phyloP scores from a whole-genome alignment of 2,113 vertebrate species.

The Thomomys bottae region DNA sequence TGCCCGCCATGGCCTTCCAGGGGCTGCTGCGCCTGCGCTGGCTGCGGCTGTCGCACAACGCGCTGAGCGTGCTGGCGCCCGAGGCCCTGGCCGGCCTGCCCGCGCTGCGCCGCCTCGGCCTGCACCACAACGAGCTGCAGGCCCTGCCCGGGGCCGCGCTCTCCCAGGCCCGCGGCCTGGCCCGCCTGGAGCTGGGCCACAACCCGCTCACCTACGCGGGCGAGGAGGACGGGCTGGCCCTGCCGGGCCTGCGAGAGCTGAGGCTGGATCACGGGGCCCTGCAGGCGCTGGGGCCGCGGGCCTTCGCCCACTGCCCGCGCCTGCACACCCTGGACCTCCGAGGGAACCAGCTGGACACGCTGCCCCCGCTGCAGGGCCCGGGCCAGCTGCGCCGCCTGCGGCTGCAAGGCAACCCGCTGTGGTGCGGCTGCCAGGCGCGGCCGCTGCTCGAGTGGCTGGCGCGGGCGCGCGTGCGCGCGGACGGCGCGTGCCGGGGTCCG shows the following conservation, averaged over 20 bases:
- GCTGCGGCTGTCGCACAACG: conserved; percentile 93
- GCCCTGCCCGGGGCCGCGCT: conserved; percentile 91
- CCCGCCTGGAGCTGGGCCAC: conserved; percentile 90
- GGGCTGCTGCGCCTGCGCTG: conserved; percentile 92
- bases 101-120: conserved; percentile 90
- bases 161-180: conserved; percentile 89
- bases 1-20: conserved; percentile 96
- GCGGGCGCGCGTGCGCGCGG: conserved; percentile 81
- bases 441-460: conserved; percentile 91
- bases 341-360: conserved; percentile 90
- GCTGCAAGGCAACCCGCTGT: conserved; percentile 91
- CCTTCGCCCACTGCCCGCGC: conserved; percentile 88
- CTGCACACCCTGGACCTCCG: conserved; percentile 91
- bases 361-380: conserved; percentile 88
- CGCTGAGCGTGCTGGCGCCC: conserved; percentile 91
- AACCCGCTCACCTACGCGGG: conserved; percentile 94
- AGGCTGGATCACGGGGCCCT: conserved; percentile 91
- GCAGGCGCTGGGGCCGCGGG: conserved; percentile 90
- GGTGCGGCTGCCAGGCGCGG: conserved; percentile 92
- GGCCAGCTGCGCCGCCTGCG: conserved; percentile 86
- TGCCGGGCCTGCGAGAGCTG: conserved; percentile 92
- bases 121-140: conserved; percentile 96
- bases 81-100: conserved; percentile 94
- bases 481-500: conserved; percentile 88
- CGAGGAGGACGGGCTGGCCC: conserved; percentile 89